Evolutionary conservation across 37 sponge, comb jelly and placozoan genomes (phyloP).

Genomic region (Dysidea cf. avara): DNA sequence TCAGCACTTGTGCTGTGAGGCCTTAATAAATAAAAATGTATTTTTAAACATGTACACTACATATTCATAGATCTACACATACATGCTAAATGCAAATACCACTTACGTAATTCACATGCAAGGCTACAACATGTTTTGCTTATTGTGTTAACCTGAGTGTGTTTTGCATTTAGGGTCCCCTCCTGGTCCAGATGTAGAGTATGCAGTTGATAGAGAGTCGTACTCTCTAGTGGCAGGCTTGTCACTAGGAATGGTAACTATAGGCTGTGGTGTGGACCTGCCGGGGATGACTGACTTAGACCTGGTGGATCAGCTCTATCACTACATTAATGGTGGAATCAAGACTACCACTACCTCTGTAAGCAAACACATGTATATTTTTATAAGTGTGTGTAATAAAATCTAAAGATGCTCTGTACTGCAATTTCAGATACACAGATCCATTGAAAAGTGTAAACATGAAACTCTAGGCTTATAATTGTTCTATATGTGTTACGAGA

Average conservation of each 20-base stretch:
- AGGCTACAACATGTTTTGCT: background rate
- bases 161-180: conserved; percentile 3
- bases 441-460: too few species aligned
- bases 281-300: conserved; percentile 36
- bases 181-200: conserved; percentile 90
- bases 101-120: background rate
- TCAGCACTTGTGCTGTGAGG: too few species aligned
- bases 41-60: background rate
- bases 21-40: too few species aligned
- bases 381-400: too few species aligned
- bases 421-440: too few species aligned
- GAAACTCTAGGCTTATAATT: too few species aligned
- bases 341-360: too few species aligned
- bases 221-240: conserved; percentile 87
- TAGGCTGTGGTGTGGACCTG: conserved; percentile 46
- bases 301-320: conserved; percentile 50
- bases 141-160: conserved; percentile 11
- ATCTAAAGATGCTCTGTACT: too few species aligned
- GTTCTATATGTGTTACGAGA: too few species aligned
- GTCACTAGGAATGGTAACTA: conserved; percentile 79
- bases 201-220: conserved; percentile 81
- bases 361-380: too few species aligned
- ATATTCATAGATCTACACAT: background rate
- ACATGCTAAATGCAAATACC: background rate
- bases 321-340: conserved; percentile 73